Evolutionary conservation across 2,888 invertebrate genomes (phyloP), one percentile per base, ranked within the genome.

Genomic region (Xanthostigma xanthostigma): DNA sequence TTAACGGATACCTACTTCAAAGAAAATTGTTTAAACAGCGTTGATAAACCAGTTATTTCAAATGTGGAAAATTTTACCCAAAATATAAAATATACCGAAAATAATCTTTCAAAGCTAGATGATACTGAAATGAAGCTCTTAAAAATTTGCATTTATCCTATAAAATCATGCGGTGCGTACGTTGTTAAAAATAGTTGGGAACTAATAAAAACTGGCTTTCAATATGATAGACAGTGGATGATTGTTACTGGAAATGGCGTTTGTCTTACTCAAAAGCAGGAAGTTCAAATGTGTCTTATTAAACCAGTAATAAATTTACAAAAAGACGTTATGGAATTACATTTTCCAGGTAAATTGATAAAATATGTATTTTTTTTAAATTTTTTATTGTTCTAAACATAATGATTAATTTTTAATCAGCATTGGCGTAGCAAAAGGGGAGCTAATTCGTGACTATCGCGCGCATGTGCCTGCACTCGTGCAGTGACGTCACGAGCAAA

Each of bases 161-260:
- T 95, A 8, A 95, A 95, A 69, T 94, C 94, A 0, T 94, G 94
- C 66, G 90, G 79, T 1, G 80, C 84, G 8, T 84, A 81, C 59
- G 76, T 81, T 68, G 75, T 86, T 33, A 59, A 60, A 36, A 59
- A 64, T 9, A 64, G 71, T 8, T 95, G 95, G 93, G 70, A 72
- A 50, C 65, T 95, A 48, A 82, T 81, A 10, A 58, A 66, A 0
- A 81, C 80, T 58, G 96, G 96, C 0, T 74, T 97, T 36, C 73
- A 81, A 59, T 91, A 83, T 64, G 97, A 97, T 66, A 75, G 96
- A 55, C 79, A 85, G 60, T 97, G 94, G 93, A 91, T 95, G 89
- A 81, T 97, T 51, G 76, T 91, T 8, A 85, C 81, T 58, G 75
- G 79, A 9, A 74, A 79, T 58, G 93, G 93, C 12, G 78, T 85